phyloP scores from a whole-genome alignment of 2,113 vertebrate species.

The Pipra filicauda region DNA sequence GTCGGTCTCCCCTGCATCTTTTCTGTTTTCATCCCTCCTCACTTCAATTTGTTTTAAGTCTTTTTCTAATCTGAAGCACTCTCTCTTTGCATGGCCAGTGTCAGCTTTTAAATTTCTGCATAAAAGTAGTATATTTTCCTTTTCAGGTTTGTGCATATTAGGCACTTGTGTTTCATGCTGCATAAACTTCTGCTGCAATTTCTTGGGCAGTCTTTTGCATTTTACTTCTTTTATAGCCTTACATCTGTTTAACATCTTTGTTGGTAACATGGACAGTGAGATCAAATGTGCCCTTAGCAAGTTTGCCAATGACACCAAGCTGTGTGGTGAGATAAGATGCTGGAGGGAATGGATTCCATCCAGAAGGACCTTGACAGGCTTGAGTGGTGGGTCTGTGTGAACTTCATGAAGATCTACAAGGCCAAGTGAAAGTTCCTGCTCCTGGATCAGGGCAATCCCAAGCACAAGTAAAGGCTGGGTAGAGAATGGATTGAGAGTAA shows the following conservation, averaged over 20 bases:
- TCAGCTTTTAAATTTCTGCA: neutral
- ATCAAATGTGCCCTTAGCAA: neutral
- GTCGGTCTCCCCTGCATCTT: accelerated
- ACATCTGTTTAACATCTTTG: neutral
- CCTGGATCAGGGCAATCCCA: neutral
- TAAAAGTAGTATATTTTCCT: neutral
- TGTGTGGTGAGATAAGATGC: neutral
- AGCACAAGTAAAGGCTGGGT: neutral
- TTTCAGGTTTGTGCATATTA: neutral
- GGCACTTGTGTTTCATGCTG: neutral
- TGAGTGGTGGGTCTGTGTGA: neutral
- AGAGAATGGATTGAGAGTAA: neutral
- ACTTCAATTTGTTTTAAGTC: neutral
- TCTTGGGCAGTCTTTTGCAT: neutral
- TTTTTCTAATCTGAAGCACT: neutral
- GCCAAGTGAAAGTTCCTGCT: neutral
- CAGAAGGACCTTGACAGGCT: neutral
- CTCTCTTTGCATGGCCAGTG: neutral
- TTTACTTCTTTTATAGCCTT: neutral
- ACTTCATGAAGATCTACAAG: neutral
- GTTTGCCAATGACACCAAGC: neutral
- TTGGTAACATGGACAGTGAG: neutral
- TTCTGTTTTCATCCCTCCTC: neutral
- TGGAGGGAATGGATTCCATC: neutral
- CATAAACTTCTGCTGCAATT: neutral